Base-by-base conservation (phyloP, 2,113 vertebrate species). In the Sylvia atricapilla region DNA sequence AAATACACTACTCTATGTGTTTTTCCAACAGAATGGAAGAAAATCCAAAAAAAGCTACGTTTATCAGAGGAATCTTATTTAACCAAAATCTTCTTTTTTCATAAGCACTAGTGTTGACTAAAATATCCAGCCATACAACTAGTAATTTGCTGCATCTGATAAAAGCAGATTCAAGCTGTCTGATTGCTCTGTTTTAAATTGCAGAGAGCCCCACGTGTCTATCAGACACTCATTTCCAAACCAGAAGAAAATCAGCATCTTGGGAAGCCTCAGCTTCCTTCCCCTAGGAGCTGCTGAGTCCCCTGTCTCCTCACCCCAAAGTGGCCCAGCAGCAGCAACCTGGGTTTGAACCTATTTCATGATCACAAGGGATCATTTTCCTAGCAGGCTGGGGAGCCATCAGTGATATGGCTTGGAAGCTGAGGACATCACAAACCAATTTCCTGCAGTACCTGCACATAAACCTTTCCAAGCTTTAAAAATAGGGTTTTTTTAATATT, bases 21-120 rank as follows among this genome's bases (percentile, higher is more conserved):
- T 90, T 85, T 84, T 78, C 44, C 53, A 75, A 75, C 47, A 87
- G 83, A 86, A 90, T 30, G 49, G 30, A 82, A 91, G 56, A 89
- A 80, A 82, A 81, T 35, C 85, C 79, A 81, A 84, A 56, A 78
- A 84, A 87, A 94, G 86, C 92, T 94, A 94, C 95, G 92, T 96
- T 96, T 96, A 93, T 90, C 88, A 76, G 75, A 85, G 67, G 79
- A 95, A 55, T 63, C 67, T 95, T 91, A 95, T 96, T 97, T 95
- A 79, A 95, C 80, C 82, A 77, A 97, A 93, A 44, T 13, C 78
- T 73, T 64, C 44, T 17, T 90, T 96, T 96, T 95, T 95, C 94
- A 91, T 67, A 95, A 82, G 43, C 89, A 44, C 63, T 43, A 66
- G 62, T 66, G 72, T 77, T 95, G 93, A 95, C 89, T 95, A 96